Percentiles rank a stretch among this genome's conserved stretches.
Conservation (phyloP, 2,888 invertebrate species). For the Himalopsyche tibetana region DNA sequence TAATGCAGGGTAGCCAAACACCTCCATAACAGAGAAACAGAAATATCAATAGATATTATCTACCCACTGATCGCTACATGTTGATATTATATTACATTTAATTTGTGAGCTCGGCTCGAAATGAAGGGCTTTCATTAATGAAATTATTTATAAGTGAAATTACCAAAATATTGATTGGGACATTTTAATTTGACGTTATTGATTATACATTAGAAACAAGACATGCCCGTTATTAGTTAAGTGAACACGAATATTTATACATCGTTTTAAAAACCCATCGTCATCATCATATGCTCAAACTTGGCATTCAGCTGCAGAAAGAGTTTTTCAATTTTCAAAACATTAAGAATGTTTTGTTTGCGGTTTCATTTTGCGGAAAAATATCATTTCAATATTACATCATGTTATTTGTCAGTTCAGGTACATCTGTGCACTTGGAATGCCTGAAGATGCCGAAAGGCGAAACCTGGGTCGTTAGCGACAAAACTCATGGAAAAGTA, state of each 20-base stretch:
- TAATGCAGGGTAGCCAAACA: slow-evolving; percentile 64
- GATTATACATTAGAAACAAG: slow-evolving; percentile 1
- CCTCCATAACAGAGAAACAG: slow-evolving; percentile 64
- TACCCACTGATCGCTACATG: slow-evolving; percentile 54
- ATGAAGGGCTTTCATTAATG: slow-evolving; percentile 53
- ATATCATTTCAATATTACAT: too few relatives aligned
- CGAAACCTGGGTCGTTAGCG: too few relatives aligned
- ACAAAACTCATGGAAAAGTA: too few relatives aligned
- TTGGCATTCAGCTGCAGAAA: too few relatives aligned
- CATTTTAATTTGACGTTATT: slow-evolving; percentile 7
- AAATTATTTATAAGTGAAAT: slow-evolving; percentile 60
- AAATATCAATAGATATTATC: slow-evolving; percentile 58
- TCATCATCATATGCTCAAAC: too few relatives aligned
- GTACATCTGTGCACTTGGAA: too few relatives aligned
- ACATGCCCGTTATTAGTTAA: not conserved
- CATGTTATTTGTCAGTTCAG: too few relatives aligned
- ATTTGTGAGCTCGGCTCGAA: slow-evolving; percentile 50
- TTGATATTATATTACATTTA: slow-evolving; percentile 57
- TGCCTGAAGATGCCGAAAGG: too few relatives aligned
- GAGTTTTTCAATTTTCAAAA: too few relatives aligned
- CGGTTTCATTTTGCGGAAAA: too few relatives aligned
- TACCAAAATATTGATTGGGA: slow-evolving; percentile 53
- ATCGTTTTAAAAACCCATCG: not conserved
- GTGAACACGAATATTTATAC: not conserved
- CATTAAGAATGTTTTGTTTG: too few relatives aligned